A percentile compares a stretch with the other conserved stretches of the same genome.
phyloP scores from a whole-genome alignment of 2,797 vertebrate genomes.

The Tympanoctomys barrerae region DNA sequence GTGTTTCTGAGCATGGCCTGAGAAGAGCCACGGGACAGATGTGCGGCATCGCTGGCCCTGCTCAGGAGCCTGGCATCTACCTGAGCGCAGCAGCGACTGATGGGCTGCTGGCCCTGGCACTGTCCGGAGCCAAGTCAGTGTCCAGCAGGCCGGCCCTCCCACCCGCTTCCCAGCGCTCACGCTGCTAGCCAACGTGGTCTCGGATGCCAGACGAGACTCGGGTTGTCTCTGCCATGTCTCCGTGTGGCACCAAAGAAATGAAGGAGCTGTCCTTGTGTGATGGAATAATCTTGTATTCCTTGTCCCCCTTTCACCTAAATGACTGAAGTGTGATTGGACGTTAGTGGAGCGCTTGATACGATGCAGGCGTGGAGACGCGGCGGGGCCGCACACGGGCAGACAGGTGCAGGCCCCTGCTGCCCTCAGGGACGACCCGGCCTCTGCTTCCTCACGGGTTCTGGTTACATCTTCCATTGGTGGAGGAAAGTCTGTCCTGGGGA shows the following conservation, averaged over 20 bases:
- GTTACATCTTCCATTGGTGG: background rate
- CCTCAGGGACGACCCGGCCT: background rate
- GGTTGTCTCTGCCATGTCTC: background rate
- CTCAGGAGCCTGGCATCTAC: background rate
- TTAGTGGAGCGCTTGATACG: background rate
- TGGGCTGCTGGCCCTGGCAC: background rate
- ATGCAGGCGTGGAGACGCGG: fast-evolving
- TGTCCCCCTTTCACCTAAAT: background rate
- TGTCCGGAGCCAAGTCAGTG: fast-evolving
- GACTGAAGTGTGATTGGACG: background rate
- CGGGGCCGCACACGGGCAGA: no score
- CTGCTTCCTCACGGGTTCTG: background rate
- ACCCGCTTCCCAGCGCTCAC: no score
- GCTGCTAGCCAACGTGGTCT: background rate
- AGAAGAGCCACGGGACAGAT: background rate
- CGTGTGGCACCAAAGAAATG: background rate
- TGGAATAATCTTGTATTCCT: background rate
- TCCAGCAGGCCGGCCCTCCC: fast-evolving
- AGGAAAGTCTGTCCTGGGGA: background rate
- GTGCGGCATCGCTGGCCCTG: fast-evolving
- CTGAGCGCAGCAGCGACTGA: fast-evolving
- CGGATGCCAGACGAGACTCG: background rate
- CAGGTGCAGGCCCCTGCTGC: background rate
- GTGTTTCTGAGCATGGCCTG: background rate
- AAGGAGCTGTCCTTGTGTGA: background rate